A percentile compares a stretch with the other conserved stretches of the same genome.
These are phyloP conservation scores for Clanis bilineata DNA, from an alignment of 2,888 invertebrate species.

Conservation along the genomic window DNA sequence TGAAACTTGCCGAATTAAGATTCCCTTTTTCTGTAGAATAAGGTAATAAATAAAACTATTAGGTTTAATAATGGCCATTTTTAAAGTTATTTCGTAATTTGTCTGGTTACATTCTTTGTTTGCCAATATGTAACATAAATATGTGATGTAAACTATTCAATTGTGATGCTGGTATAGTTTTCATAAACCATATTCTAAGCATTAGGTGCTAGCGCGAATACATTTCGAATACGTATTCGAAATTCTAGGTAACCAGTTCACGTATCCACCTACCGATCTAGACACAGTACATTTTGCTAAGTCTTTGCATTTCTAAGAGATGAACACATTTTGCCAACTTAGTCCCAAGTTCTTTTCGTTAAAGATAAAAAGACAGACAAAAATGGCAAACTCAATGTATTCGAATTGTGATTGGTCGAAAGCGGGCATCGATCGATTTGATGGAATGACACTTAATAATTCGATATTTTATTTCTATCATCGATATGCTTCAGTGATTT, in stretches of 20 bases:
- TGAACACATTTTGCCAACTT: slow-evolving; percentile 17
- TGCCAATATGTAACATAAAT: too few species aligned
- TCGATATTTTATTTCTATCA: slow-evolving; percentile 24
- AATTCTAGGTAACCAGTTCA: too few species aligned
- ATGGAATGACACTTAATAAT: slow-evolving; percentile 1
- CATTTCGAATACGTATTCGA: too few species aligned
- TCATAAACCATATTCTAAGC: too few species aligned
- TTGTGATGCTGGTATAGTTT: too few species aligned
- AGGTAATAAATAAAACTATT: not conserved
- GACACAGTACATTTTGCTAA: not conserved
- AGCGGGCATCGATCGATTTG: slow-evolving; percentile 10
- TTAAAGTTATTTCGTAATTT: not conserved
- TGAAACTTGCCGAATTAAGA: not conserved
- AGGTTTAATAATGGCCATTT: too few species aligned
- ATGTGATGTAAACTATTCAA: too few species aligned
- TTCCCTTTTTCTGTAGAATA: not conserved
- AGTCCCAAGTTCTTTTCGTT: slow-evolving; percentile 14
- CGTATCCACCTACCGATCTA: not conserved
- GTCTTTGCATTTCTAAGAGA: slow-evolving; percentile 35
- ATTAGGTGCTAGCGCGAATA: too few species aligned
- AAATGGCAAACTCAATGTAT: slow-evolving; percentile 12
- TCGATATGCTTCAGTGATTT: slow-evolving; percentile 7
- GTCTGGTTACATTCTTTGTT: too few species aligned
- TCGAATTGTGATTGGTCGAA: slow-evolving; percentile 13
- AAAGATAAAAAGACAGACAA: slow-evolving; percentile 15